phyloP scores from a whole-genome alignment of 2,797 vertebrate species.

The Sebastes kiyomatsui region DNA sequence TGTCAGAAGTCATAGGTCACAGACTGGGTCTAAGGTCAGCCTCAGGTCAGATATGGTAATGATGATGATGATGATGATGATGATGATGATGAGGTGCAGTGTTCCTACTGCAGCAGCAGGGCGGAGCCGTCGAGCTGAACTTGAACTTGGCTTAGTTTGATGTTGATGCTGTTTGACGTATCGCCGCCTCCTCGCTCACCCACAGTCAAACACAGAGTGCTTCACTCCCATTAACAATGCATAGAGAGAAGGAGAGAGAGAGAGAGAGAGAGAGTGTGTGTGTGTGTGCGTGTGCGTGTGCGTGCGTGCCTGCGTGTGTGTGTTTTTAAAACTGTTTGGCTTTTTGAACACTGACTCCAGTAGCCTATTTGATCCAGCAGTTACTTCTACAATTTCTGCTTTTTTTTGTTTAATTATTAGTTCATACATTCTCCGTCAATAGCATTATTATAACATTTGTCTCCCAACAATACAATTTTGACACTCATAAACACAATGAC shows the following conservation, averaged over 20 bases:
- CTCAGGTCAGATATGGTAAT: background rate
- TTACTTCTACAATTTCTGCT: background rate
- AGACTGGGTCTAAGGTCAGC: background rate
- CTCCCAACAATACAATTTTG: background rate
- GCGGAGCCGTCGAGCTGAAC: constrained; percentile 30
- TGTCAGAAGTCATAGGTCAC: background rate
- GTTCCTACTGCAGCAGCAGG: constrained; percentile 29
- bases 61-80: background rate
- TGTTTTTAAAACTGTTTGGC: background rate
- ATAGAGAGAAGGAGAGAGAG: background rate
- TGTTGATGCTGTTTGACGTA: constrained; percentile 62
- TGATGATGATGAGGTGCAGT: background rate
- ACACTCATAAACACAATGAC: background rate
- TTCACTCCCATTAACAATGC: constrained; percentile 58
- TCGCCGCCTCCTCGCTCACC: constrained; percentile 47
- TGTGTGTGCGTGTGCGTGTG: background rate
- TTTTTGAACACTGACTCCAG: background rate
- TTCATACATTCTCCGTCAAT: background rate
- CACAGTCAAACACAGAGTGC: constrained; percentile 59
- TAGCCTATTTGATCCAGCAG: background rate
- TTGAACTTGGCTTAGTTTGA: constrained; percentile 42
- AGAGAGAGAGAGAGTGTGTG: background rate
- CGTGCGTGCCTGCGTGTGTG: background rate
- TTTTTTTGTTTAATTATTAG: background rate
- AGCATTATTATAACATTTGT: background rate